These are phyloP conservation scores for Tapirus terrestris DNA, from an alignment of 2,113 vertebrate genomes.

Conservation along the genomic window DNA sequence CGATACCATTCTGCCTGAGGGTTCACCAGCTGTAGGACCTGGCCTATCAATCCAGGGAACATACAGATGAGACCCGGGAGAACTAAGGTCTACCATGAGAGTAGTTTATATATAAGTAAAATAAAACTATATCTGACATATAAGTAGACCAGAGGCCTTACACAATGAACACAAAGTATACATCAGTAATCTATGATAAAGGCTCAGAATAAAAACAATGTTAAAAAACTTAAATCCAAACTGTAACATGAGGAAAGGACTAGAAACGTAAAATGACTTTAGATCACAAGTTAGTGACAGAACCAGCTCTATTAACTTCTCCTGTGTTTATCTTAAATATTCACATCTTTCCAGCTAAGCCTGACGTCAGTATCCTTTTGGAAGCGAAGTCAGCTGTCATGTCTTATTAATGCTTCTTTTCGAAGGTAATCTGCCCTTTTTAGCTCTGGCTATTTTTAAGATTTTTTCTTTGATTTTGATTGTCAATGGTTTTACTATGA, in stretches of 20 bases:
- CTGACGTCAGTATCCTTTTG: neutral
- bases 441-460: neutral
- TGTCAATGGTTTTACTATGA: neutral
- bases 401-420: neutral
- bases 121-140: neutral
- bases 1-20: neutral
- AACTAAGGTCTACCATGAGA: neutral
- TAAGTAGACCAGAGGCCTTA: neutral
- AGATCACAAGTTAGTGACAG: neutral
- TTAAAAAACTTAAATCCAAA: neutral
- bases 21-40: neutral
- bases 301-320: neutral
- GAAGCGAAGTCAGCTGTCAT: neutral
- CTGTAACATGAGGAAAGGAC: neutral
- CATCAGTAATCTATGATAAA: neutral
- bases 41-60: neutral
- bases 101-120: neutral
- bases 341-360: neutral
- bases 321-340: neutral
- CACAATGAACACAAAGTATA: neutral
- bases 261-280: neutral
- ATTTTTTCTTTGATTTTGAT: neutral
- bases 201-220: neutral
- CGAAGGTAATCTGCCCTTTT: neutral
- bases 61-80: neutral